Percentiles rank a stretch among this genome's conserved stretches.
Evolutionary conservation across 2,113 vertebrate species (phyloP).

Genomic region (Malaclemys terrapin): DNA sequence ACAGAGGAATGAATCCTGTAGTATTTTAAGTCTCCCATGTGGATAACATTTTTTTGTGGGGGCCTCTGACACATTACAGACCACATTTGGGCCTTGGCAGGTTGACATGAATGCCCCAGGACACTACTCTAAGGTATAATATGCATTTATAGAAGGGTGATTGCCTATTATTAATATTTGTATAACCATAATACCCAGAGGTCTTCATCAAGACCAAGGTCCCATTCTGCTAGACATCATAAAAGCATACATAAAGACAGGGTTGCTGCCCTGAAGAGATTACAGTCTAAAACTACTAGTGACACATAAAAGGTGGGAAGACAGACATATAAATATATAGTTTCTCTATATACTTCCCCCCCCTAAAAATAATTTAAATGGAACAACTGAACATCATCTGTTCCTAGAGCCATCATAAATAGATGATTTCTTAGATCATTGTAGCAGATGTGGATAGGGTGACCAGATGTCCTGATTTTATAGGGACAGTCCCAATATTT

Average conservation of each 20-base stretch:
- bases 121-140: background rate
- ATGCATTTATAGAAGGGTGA: constrained; percentile 14
- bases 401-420: background rate
- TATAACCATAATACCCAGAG: constrained; percentile 22
- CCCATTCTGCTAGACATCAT: constrained; percentile 2
- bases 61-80: background rate
- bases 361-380: background rate
- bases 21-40: constrained; percentile 2
- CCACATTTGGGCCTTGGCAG: constrained; percentile 32
- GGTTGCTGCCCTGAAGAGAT: constrained; percentile 14
- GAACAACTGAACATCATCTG: background rate
- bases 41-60: background rate
- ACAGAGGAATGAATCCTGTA: background rate
- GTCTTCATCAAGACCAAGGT: constrained; percentile 19
- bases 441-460: background rate
- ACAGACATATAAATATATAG: background rate
- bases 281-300: constrained; percentile 39
- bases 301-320: background rate
- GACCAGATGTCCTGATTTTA: too few species aligned
- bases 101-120: background rate
- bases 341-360: background rate
- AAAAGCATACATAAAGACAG: background rate
- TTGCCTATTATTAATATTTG: background rate
- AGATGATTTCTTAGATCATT: background rate
- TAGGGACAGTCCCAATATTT: too few species aligned